phyloP scores from a whole-genome alignment of 2,797 vertebrate genomes.

The Varecia variegata region DNA sequence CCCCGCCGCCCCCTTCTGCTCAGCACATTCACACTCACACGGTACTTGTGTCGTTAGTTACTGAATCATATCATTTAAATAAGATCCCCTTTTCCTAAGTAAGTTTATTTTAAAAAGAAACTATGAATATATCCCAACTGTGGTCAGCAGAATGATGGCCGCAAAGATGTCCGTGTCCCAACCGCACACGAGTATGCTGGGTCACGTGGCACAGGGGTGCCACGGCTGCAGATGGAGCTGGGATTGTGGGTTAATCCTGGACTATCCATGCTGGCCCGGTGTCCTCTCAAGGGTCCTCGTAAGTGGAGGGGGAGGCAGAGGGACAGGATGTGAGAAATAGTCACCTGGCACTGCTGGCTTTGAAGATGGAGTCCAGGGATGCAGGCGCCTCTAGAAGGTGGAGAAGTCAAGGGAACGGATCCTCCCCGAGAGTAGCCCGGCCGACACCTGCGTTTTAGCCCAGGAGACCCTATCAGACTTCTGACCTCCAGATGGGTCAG shows the following conservation, averaged over 20 bases:
- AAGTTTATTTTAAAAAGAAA: not conserved
- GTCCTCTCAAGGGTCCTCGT: not conserved
- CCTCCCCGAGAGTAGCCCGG: not conserved
- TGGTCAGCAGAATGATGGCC: not conserved
- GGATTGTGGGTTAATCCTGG: not conserved
- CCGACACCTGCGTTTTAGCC: not conserved
- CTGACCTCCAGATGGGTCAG: not conserved
- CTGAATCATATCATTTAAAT: not conserved
- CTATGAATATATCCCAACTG: fast-evolving
- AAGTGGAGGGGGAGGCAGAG: not conserved
- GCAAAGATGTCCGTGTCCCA: not conserved
- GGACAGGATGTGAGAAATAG: no score
- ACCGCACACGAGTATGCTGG: fast-evolving
- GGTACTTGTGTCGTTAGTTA: fast-evolving
- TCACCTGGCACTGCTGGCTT: not conserved
- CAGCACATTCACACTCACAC: fast-evolving
- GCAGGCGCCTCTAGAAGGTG: not conserved
- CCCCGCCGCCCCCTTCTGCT: fast-evolving
- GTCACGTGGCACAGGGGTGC: not conserved
- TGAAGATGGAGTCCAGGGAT: not conserved
- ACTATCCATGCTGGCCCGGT: not conserved
- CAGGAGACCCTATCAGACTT: not conserved
- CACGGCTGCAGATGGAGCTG: not conserved
- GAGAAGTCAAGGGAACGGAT: not conserved
- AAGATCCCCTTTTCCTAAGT: not conserved